These are phyloP conservation scores for Harpagifer antarcticus DNA, from an alignment of 2,797 vertebrate genomes.

Conservation along the genomic window DNA sequence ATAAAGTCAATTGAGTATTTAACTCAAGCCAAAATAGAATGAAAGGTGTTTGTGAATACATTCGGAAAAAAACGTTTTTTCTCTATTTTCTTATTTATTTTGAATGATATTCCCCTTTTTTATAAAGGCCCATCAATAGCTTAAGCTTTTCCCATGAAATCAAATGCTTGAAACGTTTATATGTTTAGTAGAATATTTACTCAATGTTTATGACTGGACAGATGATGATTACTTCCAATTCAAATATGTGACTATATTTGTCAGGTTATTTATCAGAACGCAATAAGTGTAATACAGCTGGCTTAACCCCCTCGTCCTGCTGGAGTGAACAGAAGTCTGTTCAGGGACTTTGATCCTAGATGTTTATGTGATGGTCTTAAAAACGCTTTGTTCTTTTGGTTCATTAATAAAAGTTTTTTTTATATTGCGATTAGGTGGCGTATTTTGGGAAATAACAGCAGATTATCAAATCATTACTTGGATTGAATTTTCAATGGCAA, in stretches of 20 bases:
- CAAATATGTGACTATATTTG: not conserved
- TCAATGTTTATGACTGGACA: not conserved
- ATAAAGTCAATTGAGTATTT: too few species aligned
- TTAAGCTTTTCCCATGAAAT: not conserved
- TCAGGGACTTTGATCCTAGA: not conserved
- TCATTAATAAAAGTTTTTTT: slow-evolving; percentile 50
- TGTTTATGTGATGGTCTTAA: slow-evolving; percentile 4
- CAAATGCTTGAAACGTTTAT: not conserved
- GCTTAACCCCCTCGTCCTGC: not conserved
- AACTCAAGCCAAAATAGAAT: not conserved
- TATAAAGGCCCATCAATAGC: not conserved
- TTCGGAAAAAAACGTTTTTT: not conserved
- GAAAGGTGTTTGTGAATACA: not conserved
- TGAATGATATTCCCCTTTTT: not conserved
- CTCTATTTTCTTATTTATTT: not conserved
- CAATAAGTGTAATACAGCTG: not conserved
- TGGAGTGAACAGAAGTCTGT: not conserved
- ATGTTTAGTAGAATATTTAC: not conserved
- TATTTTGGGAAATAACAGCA: not conserved
- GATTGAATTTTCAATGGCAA: not conserved
- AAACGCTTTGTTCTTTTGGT: slow-evolving; percentile 20
- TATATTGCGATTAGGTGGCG: slow-evolving; percentile 1
- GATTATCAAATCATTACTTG: not conserved
- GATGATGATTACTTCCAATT: not conserved
- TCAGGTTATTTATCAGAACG: not conserved